These are phyloP conservation scores for Gymnoscopelus braueri DNA, from an alignment of 2,797 vertebrate species.

Conservation along the genomic window DNA sequence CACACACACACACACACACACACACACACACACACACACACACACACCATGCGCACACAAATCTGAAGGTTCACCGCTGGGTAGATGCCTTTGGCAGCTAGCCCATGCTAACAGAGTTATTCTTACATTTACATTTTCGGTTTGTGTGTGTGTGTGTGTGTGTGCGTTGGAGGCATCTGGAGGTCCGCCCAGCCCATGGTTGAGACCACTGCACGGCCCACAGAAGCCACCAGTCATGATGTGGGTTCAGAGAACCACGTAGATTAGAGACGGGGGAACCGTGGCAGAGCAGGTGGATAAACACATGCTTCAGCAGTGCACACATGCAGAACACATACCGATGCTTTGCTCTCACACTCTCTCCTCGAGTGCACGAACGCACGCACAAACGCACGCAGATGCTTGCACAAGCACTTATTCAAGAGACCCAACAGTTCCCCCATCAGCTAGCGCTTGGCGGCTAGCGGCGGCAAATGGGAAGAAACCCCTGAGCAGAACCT, in stretches of 20 bases:
- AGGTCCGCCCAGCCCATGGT: conserved; percentile 62
- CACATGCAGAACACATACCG: neutral
- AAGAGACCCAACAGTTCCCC: too few relatives aligned
- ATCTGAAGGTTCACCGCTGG: conserved; percentile 53
- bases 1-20: conserved; percentile 2
- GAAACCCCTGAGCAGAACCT: too few relatives aligned
- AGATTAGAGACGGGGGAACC: conserved; percentile 66
- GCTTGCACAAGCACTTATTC: neutral
- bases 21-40: conserved; percentile 3
- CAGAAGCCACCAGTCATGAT: conserved; percentile 65
- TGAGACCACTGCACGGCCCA: conserved; percentile 52
- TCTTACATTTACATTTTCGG: conserved; percentile 58
- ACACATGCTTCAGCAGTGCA: conserved; percentile 39
- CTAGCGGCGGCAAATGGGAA: too few relatives aligned
- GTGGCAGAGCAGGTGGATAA: conserved; percentile 74
- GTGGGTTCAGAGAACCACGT: conserved; percentile 58
- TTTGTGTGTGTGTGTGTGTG: conserved; percentile 19
- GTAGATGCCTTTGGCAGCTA: conserved; percentile 62
- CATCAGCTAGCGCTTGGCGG: too few relatives aligned
- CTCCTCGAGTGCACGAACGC: neutral
- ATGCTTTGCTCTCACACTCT: neutral
- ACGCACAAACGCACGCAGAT: neutral
- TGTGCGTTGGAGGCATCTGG: conserved; percentile 68
- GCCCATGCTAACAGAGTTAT: conserved; percentile 66
- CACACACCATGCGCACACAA: neutral